These are phyloP conservation scores for Augochlora pura DNA, from an alignment of 1,140 invertebrate species.

Conservation along the genomic window DNA sequence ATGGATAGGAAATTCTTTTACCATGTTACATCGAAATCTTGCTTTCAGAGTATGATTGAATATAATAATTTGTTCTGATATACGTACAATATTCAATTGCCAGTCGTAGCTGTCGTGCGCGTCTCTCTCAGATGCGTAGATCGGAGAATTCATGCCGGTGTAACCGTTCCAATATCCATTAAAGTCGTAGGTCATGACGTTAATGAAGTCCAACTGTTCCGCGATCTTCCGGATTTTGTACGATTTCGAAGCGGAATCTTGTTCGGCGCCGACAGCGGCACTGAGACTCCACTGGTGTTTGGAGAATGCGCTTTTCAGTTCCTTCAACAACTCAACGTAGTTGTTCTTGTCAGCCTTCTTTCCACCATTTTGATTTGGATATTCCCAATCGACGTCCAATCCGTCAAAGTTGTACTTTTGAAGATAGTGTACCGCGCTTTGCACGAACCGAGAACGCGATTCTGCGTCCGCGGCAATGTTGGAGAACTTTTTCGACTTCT, in stretches of 20 bases:
- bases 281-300: slow-evolving; percentile 80
- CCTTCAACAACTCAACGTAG: slow-evolving; percentile 80
- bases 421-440: slow-evolving; percentile 82
- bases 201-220: slow-evolving; percentile 83
- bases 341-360: slow-evolving; percentile 78
- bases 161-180: slow-evolving; percentile 83
- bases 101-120: no score
- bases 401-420: slow-evolving; percentile 87
- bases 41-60: no score
- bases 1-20: no score
- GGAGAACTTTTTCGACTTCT: slow-evolving; percentile 84
- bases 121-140: slow-evolving; percentile 72
- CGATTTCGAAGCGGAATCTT: slow-evolving; percentile 80
- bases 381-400: slow-evolving; percentile 93
- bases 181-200: slow-evolving; percentile 88
- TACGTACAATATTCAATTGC: slow-evolving; percentile 46
- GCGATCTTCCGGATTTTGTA: slow-evolving; percentile 82
- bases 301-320: slow-evolving; percentile 82
- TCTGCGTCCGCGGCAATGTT: slow-evolving; percentile 79
- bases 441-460: slow-evolving; percentile 82
- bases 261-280: slow-evolving; percentile 83
- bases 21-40: no score
- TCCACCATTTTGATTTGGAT: slow-evolving; percentile 79
- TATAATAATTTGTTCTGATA: no score
- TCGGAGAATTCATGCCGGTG: slow-evolving; percentile 83